Evolutionary conservation across 2,113 vertebrate genomes (phyloP).

Genomic region (Macrotis lagotis): DNA sequence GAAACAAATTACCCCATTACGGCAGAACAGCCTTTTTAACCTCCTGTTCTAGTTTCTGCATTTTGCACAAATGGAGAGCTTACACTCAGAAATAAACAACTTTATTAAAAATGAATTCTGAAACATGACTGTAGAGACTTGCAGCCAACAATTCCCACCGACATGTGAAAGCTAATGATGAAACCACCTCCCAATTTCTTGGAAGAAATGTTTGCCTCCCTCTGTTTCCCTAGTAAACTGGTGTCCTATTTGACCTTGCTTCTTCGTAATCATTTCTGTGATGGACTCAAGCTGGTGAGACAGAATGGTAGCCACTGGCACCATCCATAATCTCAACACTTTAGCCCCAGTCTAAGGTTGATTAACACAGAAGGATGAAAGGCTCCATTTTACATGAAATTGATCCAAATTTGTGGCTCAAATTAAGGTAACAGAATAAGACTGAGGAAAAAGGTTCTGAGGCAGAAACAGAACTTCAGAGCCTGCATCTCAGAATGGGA

Average conservation of each 20-base stretch:
- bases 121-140: slow-evolving; percentile 48
- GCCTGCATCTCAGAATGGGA: background rate
- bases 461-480: background rate
- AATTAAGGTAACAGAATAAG: slow-evolving; percentile 47
- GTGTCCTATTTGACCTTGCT: slow-evolving; percentile 49
- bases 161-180: background rate
- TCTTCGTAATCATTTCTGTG: slow-evolving; percentile 12
- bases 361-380: slow-evolving; percentile 65
- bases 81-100: slow-evolving; percentile 67
- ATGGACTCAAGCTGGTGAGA: slow-evolving; percentile 46
- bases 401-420: slow-evolving; percentile 60
- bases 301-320: slow-evolving; percentile 50
- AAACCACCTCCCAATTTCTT: slow-evolving; percentile 33
- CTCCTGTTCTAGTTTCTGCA: slow-evolving; percentile 58
- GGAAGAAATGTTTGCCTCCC: slow-evolving; percentile 26
- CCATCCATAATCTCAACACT: background rate
- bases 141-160: background rate
- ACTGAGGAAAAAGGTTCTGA: background rate
- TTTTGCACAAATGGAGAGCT: slow-evolving; percentile 66
- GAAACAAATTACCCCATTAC: slow-evolving; percentile 87
- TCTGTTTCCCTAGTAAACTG: slow-evolving; percentile 56
- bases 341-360: slow-evolving; percentile 52
- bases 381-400: slow-evolving; percentile 55
- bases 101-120: slow-evolving; percentile 55
- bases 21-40: slow-evolving; percentile 72